phyloP scores from a whole-genome alignment of 2,797 vertebrate genomes.

The Tolypeutes matacus region DNA sequence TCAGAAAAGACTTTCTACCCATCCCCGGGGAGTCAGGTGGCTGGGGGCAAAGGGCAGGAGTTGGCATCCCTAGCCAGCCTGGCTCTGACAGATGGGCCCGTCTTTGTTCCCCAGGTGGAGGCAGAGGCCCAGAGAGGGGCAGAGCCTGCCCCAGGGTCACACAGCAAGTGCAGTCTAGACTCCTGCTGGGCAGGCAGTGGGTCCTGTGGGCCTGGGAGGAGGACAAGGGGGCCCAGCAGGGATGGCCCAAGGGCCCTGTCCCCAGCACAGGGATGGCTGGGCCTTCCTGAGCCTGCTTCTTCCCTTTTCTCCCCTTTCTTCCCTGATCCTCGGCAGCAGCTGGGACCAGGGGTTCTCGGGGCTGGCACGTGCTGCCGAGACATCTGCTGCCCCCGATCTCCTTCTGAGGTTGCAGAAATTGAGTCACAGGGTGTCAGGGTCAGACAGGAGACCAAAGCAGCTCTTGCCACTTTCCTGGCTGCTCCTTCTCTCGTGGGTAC shows the following conservation, averaged over 20 bases:
- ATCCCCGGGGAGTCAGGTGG: fast-evolving
- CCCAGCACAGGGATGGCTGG: neutral
- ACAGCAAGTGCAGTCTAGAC: fast-evolving
- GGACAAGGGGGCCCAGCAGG: fast-evolving
- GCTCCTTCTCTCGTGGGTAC: fast-evolving
- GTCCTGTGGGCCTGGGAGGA: fast-evolving
- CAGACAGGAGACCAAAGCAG: fast-evolving
- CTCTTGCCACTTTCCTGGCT: neutral
- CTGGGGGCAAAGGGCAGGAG: too few relatives aligned
- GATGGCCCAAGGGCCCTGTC: neutral
- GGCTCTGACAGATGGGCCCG: neutral
- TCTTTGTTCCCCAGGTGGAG: neutral
- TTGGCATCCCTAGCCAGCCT: too few relatives aligned
- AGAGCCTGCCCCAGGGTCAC: too few relatives aligned
- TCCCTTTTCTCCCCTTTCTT: fast-evolving
- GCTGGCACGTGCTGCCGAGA: too few relatives aligned
- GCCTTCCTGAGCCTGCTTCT: neutral
- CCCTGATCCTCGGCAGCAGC: fast-evolving
- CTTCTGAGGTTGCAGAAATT: neutral
- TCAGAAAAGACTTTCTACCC: too few relatives aligned
- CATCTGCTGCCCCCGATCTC: neutral
- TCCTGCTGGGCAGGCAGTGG: neutral
- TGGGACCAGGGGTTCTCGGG: neutral
- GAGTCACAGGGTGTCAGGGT: neutral
- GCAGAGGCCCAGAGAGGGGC: neutral